Conservation (phyloP, 2,888 invertebrate species). For the Cryptocephalus moraei region DNA sequence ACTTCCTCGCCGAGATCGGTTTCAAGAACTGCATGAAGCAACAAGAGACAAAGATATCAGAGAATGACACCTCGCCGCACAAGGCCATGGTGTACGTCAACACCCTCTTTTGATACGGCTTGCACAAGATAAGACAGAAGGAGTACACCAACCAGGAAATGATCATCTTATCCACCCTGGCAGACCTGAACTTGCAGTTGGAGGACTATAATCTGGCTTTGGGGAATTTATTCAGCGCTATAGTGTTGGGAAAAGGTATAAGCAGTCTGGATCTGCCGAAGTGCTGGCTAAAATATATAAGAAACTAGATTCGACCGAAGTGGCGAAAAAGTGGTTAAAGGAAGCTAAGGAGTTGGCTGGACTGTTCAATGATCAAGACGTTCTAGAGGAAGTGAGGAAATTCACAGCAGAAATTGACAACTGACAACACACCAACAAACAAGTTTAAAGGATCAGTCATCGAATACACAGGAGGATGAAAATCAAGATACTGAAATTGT, state of each 20-base stretch:
- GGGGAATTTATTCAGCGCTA: constrained; percentile 35
- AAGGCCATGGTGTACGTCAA: constrained; percentile 38
- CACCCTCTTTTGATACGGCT: constrained; percentile 39
- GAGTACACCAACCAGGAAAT: constrained; percentile 35
- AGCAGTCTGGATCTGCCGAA: constrained; percentile 39
- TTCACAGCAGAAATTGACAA: neutral
- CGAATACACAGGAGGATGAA: no score
- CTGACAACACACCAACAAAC: neutral
- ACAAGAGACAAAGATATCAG: constrained; percentile 33
- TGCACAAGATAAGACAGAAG: constrained; percentile 32
- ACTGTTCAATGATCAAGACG: constrained; percentile 27
- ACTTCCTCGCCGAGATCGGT: constrained; percentile 37
- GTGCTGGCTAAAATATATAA: constrained; percentile 36
- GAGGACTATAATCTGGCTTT: constrained; percentile 36
- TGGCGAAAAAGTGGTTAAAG: constrained; percentile 32
- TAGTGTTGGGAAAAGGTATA: constrained; percentile 36
- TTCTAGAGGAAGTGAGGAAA: constrained; percentile 22
- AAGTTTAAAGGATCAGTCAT: no score
- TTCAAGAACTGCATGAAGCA: constrained; percentile 34
- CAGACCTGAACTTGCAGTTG: constrained; percentile 32
- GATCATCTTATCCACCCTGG: constrained; percentile 38
- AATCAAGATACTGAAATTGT: neutral
- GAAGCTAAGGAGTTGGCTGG: constrained; percentile 31
- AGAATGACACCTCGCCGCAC: constrained; percentile 33
- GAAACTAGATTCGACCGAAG: constrained; percentile 29